Base-by-base conservation (phyloP, 35 echinoderm and acorn worm species). In the Strongylocentrotus purpuratus region DNA sequence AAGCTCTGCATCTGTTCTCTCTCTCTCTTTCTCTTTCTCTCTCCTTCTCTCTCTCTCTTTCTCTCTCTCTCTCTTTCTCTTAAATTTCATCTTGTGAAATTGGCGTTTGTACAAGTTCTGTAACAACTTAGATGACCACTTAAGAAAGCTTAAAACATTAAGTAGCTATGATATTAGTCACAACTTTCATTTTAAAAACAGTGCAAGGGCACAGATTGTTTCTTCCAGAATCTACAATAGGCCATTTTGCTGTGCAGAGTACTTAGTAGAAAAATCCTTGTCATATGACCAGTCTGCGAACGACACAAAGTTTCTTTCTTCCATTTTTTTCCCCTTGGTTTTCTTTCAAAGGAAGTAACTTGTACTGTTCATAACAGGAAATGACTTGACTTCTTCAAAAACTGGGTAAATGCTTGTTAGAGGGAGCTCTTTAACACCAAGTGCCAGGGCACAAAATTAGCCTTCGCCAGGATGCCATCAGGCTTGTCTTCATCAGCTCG, bases 341-440 rank as follows among this genome's bases (percentile, higher is more conserved):
- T 88, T 35, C 31, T 41, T 89, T 46, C 15, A 89, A 46, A 89
- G 87, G 87, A 89, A 89, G 87, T 46, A 89, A 89, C 87, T 45
- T 89, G 32, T 33, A 46, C 87, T 41, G 87, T 89, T 33, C 33
- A 89, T 41, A 89, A 89, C 87, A 89, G 87, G 87, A 89, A 89
- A 89, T 89, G 87, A 89, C 31, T 89, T 89, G 87, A 89, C 87
- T 89, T 33, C 87, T 89, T 41, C 33, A 46, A 89, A 89, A 41
- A 46, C 25, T 15, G 33, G 32, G 13, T 17, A 9, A 89, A 33
- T 33, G 32, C 33, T 14, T 89, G 32, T 20, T n/a, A 41, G 87
- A 89, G 32, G 87, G 87, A 41, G 45, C 87, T 89, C 87, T 89
- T 33, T 41, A 18, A 45, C 25, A 13, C 15, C 17, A 46, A 46